These are phyloP conservation scores for Cynodonichthys magdalenae DNA, from an alignment of 2,797 vertebrate species.

Conservation along the genomic window DNA sequence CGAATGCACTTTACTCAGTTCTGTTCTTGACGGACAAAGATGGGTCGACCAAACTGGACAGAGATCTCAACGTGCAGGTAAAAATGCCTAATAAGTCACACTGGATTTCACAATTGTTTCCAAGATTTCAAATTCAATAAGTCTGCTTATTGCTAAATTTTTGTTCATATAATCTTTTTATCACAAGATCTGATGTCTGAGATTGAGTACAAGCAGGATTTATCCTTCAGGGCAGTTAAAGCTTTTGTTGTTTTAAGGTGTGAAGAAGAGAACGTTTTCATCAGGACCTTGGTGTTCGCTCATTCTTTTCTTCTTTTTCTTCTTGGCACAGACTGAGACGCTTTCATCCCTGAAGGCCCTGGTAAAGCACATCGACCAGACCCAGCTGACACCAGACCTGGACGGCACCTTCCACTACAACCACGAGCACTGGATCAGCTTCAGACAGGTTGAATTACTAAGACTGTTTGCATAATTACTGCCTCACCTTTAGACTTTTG, in stretches of 20 bases:
- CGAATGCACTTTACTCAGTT: constrained; percentile 84
- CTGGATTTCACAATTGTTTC: background rate
- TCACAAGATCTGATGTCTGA: constrained; percentile 4
- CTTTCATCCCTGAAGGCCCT: constrained; percentile 85
- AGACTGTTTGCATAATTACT: too few relatives aligned
- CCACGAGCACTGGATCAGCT: constrained; percentile 85
- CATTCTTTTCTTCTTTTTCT: constrained; percentile 21
- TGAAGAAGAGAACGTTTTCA: background rate
- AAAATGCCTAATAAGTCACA: constrained; percentile 4
- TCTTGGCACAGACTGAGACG: constrained; percentile 78
- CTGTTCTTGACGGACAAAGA: constrained; percentile 86
- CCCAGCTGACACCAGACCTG: constrained; percentile 84
- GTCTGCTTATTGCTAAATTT: background rate
- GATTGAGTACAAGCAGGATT: background rate
- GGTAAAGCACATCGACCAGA: constrained; percentile 83
- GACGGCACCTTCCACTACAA: constrained; percentile 85
- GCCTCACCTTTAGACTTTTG: too few relatives aligned
- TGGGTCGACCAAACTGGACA: constrained; percentile 76
- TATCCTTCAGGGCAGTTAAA: background rate
- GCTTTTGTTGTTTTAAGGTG: background rate
- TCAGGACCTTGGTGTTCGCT: constrained; percentile 7
- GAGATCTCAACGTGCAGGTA: constrained; percentile 82
- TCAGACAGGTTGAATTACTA: constrained; percentile 78
- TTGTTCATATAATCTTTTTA: background rate
- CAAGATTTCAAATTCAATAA: background rate